phyloP scores from a whole-genome alignment of 1,140 invertebrate genomes.

The Protaetia brevitarsis region DNA sequence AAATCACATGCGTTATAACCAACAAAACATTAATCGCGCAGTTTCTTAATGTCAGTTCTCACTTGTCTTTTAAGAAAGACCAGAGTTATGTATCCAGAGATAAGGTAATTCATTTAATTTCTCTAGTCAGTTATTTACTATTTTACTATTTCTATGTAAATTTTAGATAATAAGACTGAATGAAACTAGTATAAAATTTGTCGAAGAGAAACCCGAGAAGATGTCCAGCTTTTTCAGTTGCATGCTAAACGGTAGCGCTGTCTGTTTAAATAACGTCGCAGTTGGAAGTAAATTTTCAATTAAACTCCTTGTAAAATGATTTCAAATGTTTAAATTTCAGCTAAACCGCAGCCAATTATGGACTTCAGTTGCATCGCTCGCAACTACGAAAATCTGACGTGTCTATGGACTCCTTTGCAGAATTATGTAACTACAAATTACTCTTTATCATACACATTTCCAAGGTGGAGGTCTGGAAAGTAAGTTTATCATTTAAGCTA shows the following conservation, averaged over 20 bases:
- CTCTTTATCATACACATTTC: slow-evolving; percentile 10
- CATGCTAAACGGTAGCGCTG: neutral
- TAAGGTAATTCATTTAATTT: no score
- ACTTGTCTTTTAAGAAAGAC: neutral
- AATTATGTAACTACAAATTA: slow-evolving; percentile 4
- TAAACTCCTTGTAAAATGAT: neutral
- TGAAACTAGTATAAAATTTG: slow-evolving; percentile 23
- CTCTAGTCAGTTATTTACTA: neutral
- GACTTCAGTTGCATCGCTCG: slow-evolving; percentile 64
- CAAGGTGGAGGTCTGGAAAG: slow-evolving; percentile 3
- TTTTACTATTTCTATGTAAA: neutral
- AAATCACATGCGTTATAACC: neutral
- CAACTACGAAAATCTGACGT: slow-evolving; percentile 65
- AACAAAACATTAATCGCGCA: neutral
- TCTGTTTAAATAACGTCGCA: slow-evolving; percentile 33
- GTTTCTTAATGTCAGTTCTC: neutral
- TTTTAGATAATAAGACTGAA: slow-evolving; percentile 25
- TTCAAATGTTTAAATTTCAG: slow-evolving; percentile 32
- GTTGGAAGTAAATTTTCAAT: slow-evolving; percentile 33
- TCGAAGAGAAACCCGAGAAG: neutral
- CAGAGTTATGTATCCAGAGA: neutral
- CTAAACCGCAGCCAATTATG: slow-evolving; percentile 53
- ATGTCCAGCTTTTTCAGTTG: neutral
- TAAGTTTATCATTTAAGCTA: neutral
- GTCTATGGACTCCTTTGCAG: slow-evolving; percentile 58